A percentile compares a stretch with the other conserved stretches of the same genome.
These are phyloP conservation scores for Stegostoma tigrinum DNA, from an alignment of 2,113 vertebrate genomes.

Conservation along the genomic window DNA sequence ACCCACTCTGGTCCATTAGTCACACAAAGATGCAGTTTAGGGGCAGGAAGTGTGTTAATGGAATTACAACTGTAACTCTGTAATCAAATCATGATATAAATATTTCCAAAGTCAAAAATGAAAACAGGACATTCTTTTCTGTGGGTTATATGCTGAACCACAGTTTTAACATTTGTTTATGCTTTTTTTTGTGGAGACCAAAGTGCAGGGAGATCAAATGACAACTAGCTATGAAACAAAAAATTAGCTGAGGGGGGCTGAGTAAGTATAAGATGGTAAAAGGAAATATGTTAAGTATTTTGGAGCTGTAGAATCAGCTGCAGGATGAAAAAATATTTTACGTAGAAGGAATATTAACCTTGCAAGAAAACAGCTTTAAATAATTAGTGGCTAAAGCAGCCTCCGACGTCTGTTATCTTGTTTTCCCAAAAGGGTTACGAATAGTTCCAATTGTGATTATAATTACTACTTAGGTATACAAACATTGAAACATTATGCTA, in stretches of 20 bases:
- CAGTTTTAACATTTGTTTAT: constrained; percentile 39
- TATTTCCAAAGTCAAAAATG: constrained; percentile 43
- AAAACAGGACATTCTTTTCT: constrained; percentile 43
- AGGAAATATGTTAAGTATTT: neutral
- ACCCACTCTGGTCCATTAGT: constrained; percentile 46
- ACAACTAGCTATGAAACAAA: neutral
- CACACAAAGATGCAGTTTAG: constrained; percentile 42
- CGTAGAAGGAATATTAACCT: constrained; percentile 27
- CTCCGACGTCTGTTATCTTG: neutral
- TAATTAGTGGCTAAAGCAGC: constrained; percentile 19
- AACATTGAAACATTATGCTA: neutral
- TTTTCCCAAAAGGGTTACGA: constrained; percentile 1
- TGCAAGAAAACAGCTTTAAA: constrained; percentile 32
- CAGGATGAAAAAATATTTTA: constrained; percentile 23
- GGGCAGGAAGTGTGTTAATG: constrained; percentile 57
- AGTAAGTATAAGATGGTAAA: neutral
- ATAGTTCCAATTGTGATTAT: neutral
- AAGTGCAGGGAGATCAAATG: constrained; percentile 47
- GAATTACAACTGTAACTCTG: constrained; percentile 55
- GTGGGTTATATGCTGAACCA: constrained; percentile 42
- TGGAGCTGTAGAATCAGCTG: constrained; percentile 1
- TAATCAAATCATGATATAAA: constrained; percentile 53
- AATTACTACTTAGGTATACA: constrained; percentile 8
- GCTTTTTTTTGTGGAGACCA: neutral
- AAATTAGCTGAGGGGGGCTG: constrained; percentile 8